A percentile compares a stretch with the other conserved stretches of the same genome.
These are phyloP conservation scores for Alouatta caraya DNA, from an alignment of 2,797 vertebrate genomes.

Conservation along the genomic window DNA sequence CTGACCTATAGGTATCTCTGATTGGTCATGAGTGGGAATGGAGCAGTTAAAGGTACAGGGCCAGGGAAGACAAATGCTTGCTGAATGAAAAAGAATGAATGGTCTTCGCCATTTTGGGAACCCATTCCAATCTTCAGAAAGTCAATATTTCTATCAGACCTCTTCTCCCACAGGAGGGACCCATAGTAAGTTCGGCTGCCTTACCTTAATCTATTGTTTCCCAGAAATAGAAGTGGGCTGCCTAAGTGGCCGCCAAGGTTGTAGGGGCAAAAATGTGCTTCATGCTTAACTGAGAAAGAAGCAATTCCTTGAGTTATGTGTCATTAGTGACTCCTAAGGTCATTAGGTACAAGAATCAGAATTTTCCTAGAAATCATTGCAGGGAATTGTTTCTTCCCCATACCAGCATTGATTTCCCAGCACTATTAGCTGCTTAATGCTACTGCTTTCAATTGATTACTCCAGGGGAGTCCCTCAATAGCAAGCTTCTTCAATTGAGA, in stretches of 20 bases:
- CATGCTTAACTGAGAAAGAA: conserved; percentile 68
- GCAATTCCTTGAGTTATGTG: conserved; percentile 67
- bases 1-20: neutral
- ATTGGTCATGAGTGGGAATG: neutral
- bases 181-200: conserved; percentile 11
- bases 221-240: conserved; percentile 52
- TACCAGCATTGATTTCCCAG: conserved; percentile 71
- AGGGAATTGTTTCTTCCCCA: conserved; percentile 65
- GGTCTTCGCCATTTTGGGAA: neutral
- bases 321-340: conserved; percentile 70
- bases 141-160: neutral
- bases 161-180: conserved; percentile 13
- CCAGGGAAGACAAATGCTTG: neutral
- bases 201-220: conserved; percentile 59
- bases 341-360: conserved; percentile 71
- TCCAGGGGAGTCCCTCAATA: conserved; percentile 66
- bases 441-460: conserved; percentile 79
- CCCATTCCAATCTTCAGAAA: conserved; percentile 32
- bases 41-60: conserved; percentile 4
- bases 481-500: conserved; percentile 68
- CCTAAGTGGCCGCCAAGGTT: conserved; percentile 42
- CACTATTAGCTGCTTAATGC: conserved; percentile 72
- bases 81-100: conserved; percentile 28
- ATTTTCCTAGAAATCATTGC: conserved; percentile 80
- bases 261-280: conserved; percentile 46